Evolutionary conservation across 2,888 invertebrate genomes (phyloP).

Genomic region (Parochlus steinenii): DNA sequence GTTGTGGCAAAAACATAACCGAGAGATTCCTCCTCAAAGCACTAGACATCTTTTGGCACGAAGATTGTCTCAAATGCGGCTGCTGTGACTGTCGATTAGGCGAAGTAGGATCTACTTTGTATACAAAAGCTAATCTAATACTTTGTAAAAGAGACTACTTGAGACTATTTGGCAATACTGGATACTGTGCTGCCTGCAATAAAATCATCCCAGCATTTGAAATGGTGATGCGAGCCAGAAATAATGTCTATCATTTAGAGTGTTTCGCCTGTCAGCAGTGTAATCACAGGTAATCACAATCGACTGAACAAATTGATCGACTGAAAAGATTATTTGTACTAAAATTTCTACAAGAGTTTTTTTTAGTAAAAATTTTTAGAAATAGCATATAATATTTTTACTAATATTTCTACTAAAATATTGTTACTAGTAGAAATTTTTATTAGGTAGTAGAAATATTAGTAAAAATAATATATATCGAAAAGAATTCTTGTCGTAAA

Average conservation of each 20-base stretch:
- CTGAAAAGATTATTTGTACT: slow-evolving; percentile 9
- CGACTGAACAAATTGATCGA: too few relatives aligned
- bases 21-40: slow-evolving; percentile 71
- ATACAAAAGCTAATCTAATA: slow-evolving; percentile 79
- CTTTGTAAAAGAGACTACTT: slow-evolving; percentile 78
- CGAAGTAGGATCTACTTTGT: slow-evolving; percentile 80
- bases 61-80: slow-evolving; percentile 82
- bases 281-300: slow-evolving; percentile 73
- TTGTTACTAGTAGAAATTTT: too few relatives aligned
- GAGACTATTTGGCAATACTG: slow-evolving; percentile 80
- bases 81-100: slow-evolving; percentile 88
- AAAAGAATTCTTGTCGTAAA: neutral
- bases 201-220: slow-evolving; percentile 89
- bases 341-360: too few relatives aligned
- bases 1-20: slow-evolving; percentile 36
- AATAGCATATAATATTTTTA: slow-evolving; percentile 11
- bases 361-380: slow-evolving; percentile 13
- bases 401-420: neutral
- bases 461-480: neutral
- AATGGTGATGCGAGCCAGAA: slow-evolving; percentile 88
- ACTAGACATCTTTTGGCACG: slow-evolving; percentile 84
- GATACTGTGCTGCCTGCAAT: slow-evolving; percentile 81
- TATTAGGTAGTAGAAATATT: neutral
- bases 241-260: slow-evolving; percentile 85
- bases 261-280: slow-evolving; percentile 91